Conservation (phyloP, 1,140 invertebrate species). For the Drosophila seguyi region DNA sequence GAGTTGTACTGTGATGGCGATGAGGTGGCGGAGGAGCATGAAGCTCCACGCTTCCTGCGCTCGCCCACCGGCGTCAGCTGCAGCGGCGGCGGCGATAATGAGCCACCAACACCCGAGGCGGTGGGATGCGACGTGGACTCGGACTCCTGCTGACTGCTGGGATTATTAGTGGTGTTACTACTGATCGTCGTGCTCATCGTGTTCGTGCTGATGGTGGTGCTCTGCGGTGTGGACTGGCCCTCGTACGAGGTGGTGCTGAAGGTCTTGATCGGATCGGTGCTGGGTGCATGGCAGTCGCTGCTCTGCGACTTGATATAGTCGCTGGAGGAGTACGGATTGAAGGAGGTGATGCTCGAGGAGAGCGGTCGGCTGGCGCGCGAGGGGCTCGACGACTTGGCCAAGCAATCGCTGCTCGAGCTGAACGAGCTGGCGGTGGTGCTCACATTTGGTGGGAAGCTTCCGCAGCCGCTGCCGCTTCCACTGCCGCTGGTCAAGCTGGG, state of each 20-base stretch:
- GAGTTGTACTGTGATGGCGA: constrained; percentile 87
- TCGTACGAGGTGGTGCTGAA: constrained; percentile 85
- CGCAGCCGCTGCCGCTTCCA: constrained; percentile 28
- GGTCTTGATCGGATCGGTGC: constrained; percentile 85
- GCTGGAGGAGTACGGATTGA: constrained; percentile 84
- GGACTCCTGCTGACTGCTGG: constrained; percentile 25
- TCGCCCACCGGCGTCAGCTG: constrained; percentile 68
- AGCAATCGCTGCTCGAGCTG: constrained; percentile 81
- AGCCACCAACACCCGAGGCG: constrained; percentile 10
- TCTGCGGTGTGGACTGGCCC: constrained; percentile 71
- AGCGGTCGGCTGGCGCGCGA: constrained; percentile 64
- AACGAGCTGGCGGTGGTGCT: constrained; percentile 78
- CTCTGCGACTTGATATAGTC: constrained; percentile 84
- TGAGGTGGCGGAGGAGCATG: constrained; percentile 55
- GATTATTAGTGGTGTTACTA: constrained; percentile 45
- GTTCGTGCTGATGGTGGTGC: constrained; percentile 60
- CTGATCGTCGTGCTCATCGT: constrained; percentile 56
- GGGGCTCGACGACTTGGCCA: constrained; percentile 82
- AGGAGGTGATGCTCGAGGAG: constrained; percentile 84
- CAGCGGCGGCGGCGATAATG: constrained; percentile 62
- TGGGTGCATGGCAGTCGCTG: constrained; percentile 82
- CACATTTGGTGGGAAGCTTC: constrained; percentile 52
- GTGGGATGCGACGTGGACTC: constrained; percentile 36
- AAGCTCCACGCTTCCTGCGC: constrained; percentile 27
- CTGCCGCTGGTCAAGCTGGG: constrained; percentile 69